phyloP scores from a whole-genome alignment of 2,888 invertebrate genomes.

The Lordiphosa andalusiaca region DNA sequence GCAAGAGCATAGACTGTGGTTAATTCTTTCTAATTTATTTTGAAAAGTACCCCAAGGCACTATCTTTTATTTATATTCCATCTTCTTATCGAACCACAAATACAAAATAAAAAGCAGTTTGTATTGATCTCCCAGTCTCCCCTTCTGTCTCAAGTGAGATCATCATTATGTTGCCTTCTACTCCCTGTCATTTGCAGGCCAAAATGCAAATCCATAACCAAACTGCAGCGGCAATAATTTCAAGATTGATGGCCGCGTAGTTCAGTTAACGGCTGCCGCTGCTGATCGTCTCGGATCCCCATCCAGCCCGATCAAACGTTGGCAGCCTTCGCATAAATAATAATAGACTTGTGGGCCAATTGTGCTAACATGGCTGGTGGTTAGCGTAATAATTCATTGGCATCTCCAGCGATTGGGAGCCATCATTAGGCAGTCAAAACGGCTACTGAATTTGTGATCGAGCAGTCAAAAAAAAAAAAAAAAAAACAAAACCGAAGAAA shows the following conservation, averaged over 20 bases:
- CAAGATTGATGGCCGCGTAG: slow-evolving; percentile 69
- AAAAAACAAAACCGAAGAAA: no score
- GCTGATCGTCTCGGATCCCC: slow-evolving; percentile 25
- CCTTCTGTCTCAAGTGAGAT: neutral
- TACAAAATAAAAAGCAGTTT: neutral
- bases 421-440: slow-evolving; percentile 72
- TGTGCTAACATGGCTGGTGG: slow-evolving; percentile 72
- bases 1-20: no score
- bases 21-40: no score
- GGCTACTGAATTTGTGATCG: slow-evolving; percentile 69
- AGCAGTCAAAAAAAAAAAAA: slow-evolving; percentile 35
- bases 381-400: slow-evolving; percentile 71
- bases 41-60: no score
- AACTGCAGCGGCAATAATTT: slow-evolving; percentile 67
- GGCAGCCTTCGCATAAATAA: slow-evolving; percentile 63
- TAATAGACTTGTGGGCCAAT: slow-evolving; percentile 73
- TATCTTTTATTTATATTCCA: no score
- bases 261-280: slow-evolving; percentile 56
- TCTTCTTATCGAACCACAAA: no score
- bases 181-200: slow-evolving; percentile 1
- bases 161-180: neutral
- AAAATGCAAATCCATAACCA: slow-evolving; percentile 56
- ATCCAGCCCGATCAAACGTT: slow-evolving; percentile 46
- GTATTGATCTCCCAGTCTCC: neutral
- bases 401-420: slow-evolving; percentile 32